These are phyloP conservation scores for Drosophila vallismaia DNA, from an alignment of 2,888 invertebrate genomes.

Conservation along the genomic window DNA sequence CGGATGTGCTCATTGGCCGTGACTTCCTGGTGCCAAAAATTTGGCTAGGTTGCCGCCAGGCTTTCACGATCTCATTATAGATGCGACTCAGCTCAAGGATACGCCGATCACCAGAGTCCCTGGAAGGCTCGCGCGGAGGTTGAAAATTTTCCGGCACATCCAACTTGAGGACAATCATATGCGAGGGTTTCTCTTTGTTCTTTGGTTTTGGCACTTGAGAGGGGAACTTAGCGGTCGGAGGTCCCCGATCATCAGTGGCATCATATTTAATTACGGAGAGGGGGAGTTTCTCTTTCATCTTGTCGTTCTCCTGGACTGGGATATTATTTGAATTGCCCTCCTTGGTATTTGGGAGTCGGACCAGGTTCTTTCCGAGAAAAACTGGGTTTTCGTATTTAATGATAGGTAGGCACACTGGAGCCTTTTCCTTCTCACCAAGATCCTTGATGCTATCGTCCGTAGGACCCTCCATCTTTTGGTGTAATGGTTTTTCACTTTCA, in stretches of 20 bases:
- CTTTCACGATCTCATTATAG: conserved; percentile 35
- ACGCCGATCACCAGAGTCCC: conserved; percentile 12
- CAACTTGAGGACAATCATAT: conserved; percentile 18
- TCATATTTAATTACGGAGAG: conserved; percentile 10
- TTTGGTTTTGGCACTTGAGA: background rate
- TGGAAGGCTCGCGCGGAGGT: background rate
- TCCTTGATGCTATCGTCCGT: background rate
- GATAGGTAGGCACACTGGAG: background rate
- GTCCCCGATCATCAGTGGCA: conserved; percentile 13
- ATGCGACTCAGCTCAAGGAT: conserved; percentile 37
- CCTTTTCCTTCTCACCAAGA: background rate
- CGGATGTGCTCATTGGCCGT: background rate
- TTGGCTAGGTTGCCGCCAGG: conserved; percentile 20
- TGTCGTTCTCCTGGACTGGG: background rate
- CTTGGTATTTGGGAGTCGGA: background rate
- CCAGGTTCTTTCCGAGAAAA: background rate
- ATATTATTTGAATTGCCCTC: background rate
- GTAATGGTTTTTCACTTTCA: background rate
- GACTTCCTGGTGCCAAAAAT: background rate
- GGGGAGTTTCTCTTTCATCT: background rate
- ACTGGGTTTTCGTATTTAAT: background rate
- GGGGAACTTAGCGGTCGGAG: background rate
- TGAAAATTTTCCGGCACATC: conserved; percentile 1
- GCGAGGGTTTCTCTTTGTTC: background rate
- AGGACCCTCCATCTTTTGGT: background rate